Percentiles rank a stretch among this genome's conserved stretches.
Conservation (phyloP, 1,140 invertebrate species). For the Drosophila ercepeae region DNA sequence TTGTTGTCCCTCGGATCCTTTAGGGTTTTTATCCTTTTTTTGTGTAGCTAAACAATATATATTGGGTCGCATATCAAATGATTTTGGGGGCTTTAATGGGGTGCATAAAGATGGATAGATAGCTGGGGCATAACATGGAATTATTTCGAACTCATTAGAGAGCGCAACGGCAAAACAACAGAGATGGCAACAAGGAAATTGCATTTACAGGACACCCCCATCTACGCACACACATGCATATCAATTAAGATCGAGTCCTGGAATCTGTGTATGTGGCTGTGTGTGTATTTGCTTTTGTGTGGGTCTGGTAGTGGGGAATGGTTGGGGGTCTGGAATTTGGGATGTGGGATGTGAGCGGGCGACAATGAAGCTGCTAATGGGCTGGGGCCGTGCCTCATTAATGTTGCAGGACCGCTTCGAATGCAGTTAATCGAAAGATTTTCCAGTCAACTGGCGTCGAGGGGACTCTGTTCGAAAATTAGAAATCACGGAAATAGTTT, state of each 20-base stretch:
- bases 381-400: constrained; percentile 39
- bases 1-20: constrained; percentile 2
- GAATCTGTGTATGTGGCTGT: constrained; percentile 1
- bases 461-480: constrained; percentile 35
- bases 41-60: constrained; percentile 34
- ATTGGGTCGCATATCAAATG: constrained; percentile 47
- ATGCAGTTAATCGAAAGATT: constrained; percentile 70
- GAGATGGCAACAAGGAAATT: constrained; percentile 34
- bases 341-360: background rate
- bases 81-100: constrained; percentile 27
- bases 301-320: background rate
- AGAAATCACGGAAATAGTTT: constrained; percentile 64
- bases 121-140: constrained; percentile 36
- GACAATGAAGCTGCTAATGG: constrained; percentile 50
- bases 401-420: constrained; percentile 41
- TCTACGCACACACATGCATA: constrained; percentile 29
- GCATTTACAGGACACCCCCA: constrained; percentile 34
- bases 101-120: constrained; percentile 37
- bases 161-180: constrained; percentile 13
- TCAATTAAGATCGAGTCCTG: constrained; percentile 37
- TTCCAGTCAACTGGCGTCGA: constrained; percentile 50
- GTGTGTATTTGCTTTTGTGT: background rate
- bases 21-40: background rate
- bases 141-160: constrained; percentile 65
- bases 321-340: background rate